These are phyloP conservation scores for Himantopus leucocephalus DNA, from an alignment of 2,113 vertebrate genomes.

Conservation along the genomic window DNA sequence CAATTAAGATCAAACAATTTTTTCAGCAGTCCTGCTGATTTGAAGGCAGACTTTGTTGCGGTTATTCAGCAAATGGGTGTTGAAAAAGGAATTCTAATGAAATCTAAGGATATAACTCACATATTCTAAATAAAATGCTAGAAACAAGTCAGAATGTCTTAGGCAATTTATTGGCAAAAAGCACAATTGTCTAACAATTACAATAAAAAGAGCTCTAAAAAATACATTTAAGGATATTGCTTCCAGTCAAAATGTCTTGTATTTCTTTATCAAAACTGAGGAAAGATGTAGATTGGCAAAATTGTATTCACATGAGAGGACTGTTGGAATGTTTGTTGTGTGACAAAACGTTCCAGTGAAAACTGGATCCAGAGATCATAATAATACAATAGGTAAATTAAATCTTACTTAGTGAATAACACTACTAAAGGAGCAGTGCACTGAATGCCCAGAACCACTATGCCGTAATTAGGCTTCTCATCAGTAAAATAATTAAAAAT, in stretches of 20 bases:
- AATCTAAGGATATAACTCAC: background rate
- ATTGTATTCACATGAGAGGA: background rate
- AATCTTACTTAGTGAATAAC: background rate
- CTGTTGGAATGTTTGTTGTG: background rate
- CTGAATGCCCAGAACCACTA: background rate
- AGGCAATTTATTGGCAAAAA: background rate
- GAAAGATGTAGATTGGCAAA: background rate
- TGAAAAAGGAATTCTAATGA: background rate
- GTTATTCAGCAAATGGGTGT: background rate
- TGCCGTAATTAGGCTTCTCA: background rate
- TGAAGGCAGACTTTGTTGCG: background rate
- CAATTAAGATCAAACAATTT: background rate
- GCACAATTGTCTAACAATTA: background rate
- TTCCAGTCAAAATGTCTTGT: background rate
- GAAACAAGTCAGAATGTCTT: background rate
- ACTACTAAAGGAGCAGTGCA: background rate
- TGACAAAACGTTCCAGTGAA: background rate
- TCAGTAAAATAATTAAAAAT: background rate
- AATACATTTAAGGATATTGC: background rate
- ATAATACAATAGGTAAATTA: background rate
- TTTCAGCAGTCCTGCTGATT: background rate
- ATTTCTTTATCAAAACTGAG: background rate
- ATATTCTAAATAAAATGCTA: background rate
- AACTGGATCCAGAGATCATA: background rate
- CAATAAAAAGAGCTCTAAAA: background rate